Evolutionary conservation across 2,113 vertebrate species (phyloP).

Genomic region (Xenopus laevis): DNA sequence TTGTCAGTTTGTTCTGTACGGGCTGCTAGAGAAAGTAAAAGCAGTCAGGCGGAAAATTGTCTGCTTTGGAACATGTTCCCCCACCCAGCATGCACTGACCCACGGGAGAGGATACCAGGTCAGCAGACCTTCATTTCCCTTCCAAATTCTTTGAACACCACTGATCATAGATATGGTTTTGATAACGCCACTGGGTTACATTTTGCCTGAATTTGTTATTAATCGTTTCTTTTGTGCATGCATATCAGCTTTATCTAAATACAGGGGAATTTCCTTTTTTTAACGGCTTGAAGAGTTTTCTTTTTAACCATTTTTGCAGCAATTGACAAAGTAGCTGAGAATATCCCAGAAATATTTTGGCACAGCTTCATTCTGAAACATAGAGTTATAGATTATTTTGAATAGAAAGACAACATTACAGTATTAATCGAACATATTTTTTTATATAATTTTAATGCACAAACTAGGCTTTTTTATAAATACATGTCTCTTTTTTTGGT

Average conservation of each 20-base stretch:
- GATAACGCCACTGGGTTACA: constrained; percentile 17
- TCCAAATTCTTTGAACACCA: constrained; percentile 64
- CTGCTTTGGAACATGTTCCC: constrained; percentile 93
- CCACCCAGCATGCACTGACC: constrained; percentile 82
- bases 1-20: constrained; percentile 98
- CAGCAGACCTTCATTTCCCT: constrained; percentile 69
- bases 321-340: no score
- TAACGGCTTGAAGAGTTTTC: background rate
- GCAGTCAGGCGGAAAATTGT: constrained; percentile 99
- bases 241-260: background rate
- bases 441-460: no score
- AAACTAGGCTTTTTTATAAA: no score
- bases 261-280: background rate
- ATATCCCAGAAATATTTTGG: no score
- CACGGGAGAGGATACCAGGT: constrained; percentile 73
- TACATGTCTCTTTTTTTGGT: no score
- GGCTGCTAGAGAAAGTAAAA: constrained; percentile 96
- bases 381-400: no score
- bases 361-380: no score
- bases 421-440: no score
- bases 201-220: constrained; percentile 59
- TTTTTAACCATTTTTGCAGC: no score
- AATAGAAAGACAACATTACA: no score
- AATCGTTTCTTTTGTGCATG: constrained; percentile 41
- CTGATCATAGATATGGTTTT: constrained; percentile 68